Evolutionary conservation across 2,888 invertebrate species (phyloP).

Genomic region (Pteria penguin): DNA sequence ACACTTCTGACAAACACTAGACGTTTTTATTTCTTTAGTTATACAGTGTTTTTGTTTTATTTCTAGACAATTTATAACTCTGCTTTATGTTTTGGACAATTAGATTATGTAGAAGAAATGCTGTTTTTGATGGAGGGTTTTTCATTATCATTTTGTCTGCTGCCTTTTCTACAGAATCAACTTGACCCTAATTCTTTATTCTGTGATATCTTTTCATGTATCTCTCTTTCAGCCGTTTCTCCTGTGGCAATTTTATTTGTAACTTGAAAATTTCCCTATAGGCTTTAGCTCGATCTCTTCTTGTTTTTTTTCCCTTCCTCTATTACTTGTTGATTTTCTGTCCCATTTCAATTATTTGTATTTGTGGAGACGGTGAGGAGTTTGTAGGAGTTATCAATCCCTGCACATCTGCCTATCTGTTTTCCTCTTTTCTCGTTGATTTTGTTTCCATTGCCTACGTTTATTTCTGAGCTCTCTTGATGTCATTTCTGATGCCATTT

Average conservation of each 20-base stretch:
- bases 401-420: too few relatives aligned
- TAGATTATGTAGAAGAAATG: neutral
- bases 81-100: neutral
- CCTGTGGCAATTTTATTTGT: neutral
- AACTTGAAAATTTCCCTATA: neutral
- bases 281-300: neutral
- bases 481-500: too few relatives aligned
- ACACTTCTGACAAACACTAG: neutral
- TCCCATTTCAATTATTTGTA: too few relatives aligned
- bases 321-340: too few relatives aligned
- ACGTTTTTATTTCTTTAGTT: neutral
- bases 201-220: slow-evolving; percentile 2
- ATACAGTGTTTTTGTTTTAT: neutral
- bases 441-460: too few relatives aligned
- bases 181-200: neutral
- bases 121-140: neutral
- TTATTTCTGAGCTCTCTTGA: too few relatives aligned
- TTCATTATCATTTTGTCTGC: slow-evolving; percentile 6
- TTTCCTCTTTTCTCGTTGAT: too few relatives aligned
- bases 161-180: neutral
- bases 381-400: too few relatives aligned
- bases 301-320: too few relatives aligned
- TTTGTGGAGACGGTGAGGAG: too few relatives aligned
- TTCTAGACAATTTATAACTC: neutral
- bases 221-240: neutral